Percentiles rank a stretch among this genome's conserved stretches.
phyloP scores from a whole-genome alignment of 2,888 invertebrate species.

The Eristalis intricaria region DNA sequence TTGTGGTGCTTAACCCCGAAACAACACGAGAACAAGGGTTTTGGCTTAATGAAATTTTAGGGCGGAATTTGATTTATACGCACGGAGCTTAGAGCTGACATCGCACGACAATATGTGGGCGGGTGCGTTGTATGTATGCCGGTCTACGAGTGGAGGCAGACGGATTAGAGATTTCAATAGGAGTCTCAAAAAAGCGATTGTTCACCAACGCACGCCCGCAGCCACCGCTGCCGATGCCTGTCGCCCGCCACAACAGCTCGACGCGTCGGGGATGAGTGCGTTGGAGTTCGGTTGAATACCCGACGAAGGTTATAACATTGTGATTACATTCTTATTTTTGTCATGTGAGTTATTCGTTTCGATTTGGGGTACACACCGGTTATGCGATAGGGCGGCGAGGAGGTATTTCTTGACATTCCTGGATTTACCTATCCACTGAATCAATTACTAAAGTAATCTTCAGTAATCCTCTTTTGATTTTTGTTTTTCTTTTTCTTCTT shows the following conservation, averaged over 20 bases:
- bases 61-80: constrained; percentile 67
- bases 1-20: constrained; percentile 59
- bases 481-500: neutral
- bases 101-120: constrained; percentile 38
- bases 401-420: constrained; percentile 16
- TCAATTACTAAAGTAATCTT: constrained; percentile 52
- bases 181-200: constrained; percentile 44
- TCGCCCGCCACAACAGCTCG: neutral
- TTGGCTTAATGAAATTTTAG: constrained; percentile 69
- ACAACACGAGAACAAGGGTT: constrained; percentile 56
- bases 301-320: constrained; percentile 23
- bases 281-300: neutral
- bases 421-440: constrained; percentile 28
- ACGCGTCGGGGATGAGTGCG: neutral
- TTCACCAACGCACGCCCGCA: constrained; percentile 12
- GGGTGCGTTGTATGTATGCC: neutral
- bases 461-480: constrained; percentile 41
- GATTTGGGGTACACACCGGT: neutral
- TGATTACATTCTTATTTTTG: constrained; percentile 50
- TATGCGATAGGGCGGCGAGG: neutral
- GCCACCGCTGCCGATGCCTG: neutral
- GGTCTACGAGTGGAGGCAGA: neutral
- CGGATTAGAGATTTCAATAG: constrained; percentile 54
- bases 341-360: constrained; percentile 53
- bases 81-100: constrained; percentile 55